These are phyloP conservation scores for Rhyacichthys aspro DNA, from an alignment of 2,797 vertebrate genomes.

Conservation along the genomic window DNA sequence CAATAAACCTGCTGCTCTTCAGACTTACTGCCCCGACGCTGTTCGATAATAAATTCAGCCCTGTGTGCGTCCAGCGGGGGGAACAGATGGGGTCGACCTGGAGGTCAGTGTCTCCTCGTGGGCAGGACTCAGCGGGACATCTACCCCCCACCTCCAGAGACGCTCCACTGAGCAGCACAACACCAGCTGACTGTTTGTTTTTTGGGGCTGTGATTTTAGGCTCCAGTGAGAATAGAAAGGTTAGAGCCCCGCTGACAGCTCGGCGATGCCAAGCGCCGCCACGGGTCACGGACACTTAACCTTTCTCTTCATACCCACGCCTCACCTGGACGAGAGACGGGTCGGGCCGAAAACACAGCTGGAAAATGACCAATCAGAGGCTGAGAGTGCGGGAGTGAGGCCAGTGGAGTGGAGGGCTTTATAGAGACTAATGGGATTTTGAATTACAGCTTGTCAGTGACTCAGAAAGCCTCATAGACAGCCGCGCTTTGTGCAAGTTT, in stretches of 20 bases:
- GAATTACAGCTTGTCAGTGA: neutral
- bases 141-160: conserved; percentile 7
- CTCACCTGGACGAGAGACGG: neutral
- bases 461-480: neutral
- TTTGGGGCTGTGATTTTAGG: conserved; percentile 1
- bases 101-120: conserved; percentile 1
- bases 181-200: conserved; percentile 11
- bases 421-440: neutral
- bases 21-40: too few relatives aligned
- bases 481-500: neutral
- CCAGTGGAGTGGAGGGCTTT: neutral
- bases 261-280: neutral
- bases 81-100: conserved; percentile 14
- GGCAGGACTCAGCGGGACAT: neutral
- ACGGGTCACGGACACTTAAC: neutral
- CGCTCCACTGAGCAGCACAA: conserved; percentile 14
- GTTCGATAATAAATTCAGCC: conserved; percentile 6
- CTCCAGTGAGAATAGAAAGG: conserved; percentile 7
- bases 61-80: conserved; percentile 3
- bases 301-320: neutral
- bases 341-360: neutral
- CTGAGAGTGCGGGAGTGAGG: neutral
- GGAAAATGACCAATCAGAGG: neutral
- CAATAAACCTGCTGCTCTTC: neutral
- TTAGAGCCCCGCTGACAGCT: neutral